phyloP scores from a whole-genome alignment of 2,797 vertebrate species.

The Darevskia mixta region DNA sequence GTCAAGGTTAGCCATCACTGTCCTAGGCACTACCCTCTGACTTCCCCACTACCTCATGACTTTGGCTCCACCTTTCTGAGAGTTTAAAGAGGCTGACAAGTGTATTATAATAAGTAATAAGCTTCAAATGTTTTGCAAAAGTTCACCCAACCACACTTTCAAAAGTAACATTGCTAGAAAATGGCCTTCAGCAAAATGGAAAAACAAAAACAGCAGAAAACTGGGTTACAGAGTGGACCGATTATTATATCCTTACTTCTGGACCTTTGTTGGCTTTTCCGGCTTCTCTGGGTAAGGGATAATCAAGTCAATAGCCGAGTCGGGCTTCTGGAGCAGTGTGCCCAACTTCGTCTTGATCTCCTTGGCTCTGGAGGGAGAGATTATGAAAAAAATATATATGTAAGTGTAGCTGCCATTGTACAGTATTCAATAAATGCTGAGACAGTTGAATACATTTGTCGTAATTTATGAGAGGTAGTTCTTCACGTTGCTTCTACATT shows the following conservation, averaged over 20 bases:
- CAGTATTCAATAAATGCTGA: background rate
- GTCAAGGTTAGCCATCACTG: no score
- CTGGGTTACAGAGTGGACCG: no score
- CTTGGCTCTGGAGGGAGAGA: constrained; percentile 87
- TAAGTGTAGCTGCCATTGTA: background rate
- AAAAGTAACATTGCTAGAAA: background rate
- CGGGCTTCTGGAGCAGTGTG: constrained; percentile 94
- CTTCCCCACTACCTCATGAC: no score
- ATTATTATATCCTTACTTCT: constrained; percentile 86
- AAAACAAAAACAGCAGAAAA: background rate
- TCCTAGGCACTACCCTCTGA: no score
- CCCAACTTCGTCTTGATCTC: constrained; percentile 97
- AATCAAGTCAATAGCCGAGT: constrained; percentile 90
- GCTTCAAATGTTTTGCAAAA: background rate
- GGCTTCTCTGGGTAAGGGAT: constrained; percentile 91
- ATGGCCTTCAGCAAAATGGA: background rate
- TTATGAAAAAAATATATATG: background rate
- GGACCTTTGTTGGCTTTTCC: constrained; percentile 89
- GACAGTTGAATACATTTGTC: background rate
- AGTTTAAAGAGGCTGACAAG: no score
- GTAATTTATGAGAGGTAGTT: background rate
- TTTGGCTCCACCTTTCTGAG: no score
- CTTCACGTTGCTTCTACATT: background rate
- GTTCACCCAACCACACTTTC: background rate
- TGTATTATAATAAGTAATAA: background rate